Conservation (phyloP, 2,888 invertebrate genomes). For the Acleris cristana region DNA sequence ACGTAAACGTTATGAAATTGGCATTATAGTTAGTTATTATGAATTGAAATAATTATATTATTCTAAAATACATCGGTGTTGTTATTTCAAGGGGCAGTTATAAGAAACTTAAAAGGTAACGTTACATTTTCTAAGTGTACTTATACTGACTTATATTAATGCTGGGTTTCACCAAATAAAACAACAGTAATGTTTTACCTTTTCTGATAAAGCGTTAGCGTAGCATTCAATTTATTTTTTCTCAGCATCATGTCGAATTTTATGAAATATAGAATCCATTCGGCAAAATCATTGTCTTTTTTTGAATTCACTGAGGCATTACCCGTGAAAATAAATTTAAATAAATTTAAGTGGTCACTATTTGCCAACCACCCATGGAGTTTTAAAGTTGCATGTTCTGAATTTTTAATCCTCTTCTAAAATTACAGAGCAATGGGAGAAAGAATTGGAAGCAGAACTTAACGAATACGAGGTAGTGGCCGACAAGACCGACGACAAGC, state of each 20-base stretch:
- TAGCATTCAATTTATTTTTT: too few relatives aligned
- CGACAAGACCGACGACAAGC: slow-evolving; percentile 77
- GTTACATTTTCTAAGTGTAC: neutral
- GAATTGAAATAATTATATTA: slow-evolving; percentile 84
- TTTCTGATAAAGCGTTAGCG: too few relatives aligned
- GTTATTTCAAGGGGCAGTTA: slow-evolving; percentile 58
- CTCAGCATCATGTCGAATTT: too few relatives aligned
- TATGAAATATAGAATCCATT: too few relatives aligned
- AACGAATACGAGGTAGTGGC: slow-evolving; percentile 96
- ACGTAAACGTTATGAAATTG: slow-evolving; percentile 74
- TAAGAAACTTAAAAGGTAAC: slow-evolving; percentile 21
- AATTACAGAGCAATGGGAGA: slow-evolving; percentile 96
- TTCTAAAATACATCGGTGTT: slow-evolving; percentile 81
- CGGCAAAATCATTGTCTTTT: too few relatives aligned
- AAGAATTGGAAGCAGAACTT: slow-evolving; percentile 96
- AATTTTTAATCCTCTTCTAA: neutral
- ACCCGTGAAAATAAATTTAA: too few relatives aligned
- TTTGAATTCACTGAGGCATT: too few relatives aligned
- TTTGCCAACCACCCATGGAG: neutral
- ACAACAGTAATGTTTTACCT: too few relatives aligned
- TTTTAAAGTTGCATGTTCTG: neutral
- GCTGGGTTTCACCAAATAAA: too few relatives aligned
- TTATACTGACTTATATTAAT: neutral
- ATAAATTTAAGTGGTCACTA: too few relatives aligned
- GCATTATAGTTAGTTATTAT: slow-evolving; percentile 84